Conservation (phyloP, 2,888 invertebrate species). For the Aelia acuminata region DNA sequence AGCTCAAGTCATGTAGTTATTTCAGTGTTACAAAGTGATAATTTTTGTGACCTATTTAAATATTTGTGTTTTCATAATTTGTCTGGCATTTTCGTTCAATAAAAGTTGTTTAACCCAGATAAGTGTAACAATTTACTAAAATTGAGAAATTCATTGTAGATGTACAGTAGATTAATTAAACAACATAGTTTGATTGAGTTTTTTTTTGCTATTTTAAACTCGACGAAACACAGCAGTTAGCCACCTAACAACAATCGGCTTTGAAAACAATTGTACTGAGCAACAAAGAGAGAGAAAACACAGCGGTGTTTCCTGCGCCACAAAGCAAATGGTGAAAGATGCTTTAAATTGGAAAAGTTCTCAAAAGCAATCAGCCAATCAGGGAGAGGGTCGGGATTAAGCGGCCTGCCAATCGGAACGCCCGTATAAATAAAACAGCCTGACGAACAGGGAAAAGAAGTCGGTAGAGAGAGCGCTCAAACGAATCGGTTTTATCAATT, state of each 20-base stretch:
- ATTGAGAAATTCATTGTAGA: not conserved
- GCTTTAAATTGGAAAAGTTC: slow-evolving; percentile 43
- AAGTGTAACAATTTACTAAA: not conserved
- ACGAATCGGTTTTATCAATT: slow-evolving; percentile 57
- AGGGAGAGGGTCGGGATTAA: not conserved
- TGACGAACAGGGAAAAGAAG: not conserved
- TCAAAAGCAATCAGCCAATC: slow-evolving; percentile 37
- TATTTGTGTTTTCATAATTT: no score
- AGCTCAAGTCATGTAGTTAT: no score
- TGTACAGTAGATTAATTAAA: not conserved
- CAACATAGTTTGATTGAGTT: not conserved
- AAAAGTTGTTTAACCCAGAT: no score
- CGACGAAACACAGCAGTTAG: not conserved
- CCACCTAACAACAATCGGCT: not conserved
- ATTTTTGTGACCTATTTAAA: no score
- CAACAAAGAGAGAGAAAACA: not conserved
- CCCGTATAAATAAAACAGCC: slow-evolving; percentile 12
- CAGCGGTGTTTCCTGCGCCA: not conserved
- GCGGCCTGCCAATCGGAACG: not conserved
- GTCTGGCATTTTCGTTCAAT: no score
- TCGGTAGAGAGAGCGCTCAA: slow-evolving; percentile 2
- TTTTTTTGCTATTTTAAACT: not conserved
- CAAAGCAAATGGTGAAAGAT: slow-evolving; percentile 40
- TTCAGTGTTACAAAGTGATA: no score
- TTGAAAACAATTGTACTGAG: slow-evolving; percentile 14